These are phyloP conservation scores for Ochropleura leucogaster DNA, from an alignment of 2,888 invertebrate genomes.

Conservation along the genomic window DNA sequence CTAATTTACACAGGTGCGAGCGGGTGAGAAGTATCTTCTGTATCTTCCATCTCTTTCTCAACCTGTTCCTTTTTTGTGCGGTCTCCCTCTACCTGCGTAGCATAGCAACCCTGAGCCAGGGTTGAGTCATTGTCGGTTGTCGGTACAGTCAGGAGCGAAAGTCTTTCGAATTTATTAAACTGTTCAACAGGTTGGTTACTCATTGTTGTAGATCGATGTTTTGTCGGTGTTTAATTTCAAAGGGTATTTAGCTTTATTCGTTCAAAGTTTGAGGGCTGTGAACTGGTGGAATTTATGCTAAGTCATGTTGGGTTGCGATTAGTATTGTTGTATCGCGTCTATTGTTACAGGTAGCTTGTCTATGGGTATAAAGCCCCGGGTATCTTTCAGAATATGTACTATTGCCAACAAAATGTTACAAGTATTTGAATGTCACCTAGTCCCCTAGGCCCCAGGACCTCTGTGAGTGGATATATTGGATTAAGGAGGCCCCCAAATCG, in stretches of 20 bases:
- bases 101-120: constrained; percentile 66
- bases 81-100: constrained; percentile 70
- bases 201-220: constrained; percentile 62
- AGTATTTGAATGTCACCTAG: too few relatives aligned
- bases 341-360: background rate
- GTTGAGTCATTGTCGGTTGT: constrained; percentile 71
- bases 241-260: constrained; percentile 52
- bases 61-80: constrained; percentile 75
- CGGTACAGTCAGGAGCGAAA: constrained; percentile 65
- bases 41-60: constrained; percentile 65
- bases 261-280: constrained; percentile 34
- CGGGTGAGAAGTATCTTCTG: constrained; percentile 38
- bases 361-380: background rate
- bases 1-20: constrained; percentile 64
- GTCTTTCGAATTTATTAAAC: constrained; percentile 66
- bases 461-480: too few relatives aligned
- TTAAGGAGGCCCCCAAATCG: too few relatives aligned
- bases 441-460: too few relatives aligned
- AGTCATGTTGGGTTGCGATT: constrained; percentile 45
- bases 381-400: background rate
- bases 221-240: constrained; percentile 62
- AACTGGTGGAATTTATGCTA: constrained; percentile 32
- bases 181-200: constrained; percentile 69
- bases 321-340: background rate
- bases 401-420: too few relatives aligned